A percentile compares a stretch with the other conserved stretches of the same genome.
Evolutionary conservation across 1,140 invertebrate species (phyloP).

Genomic region (Coelopa frigida): DNA sequence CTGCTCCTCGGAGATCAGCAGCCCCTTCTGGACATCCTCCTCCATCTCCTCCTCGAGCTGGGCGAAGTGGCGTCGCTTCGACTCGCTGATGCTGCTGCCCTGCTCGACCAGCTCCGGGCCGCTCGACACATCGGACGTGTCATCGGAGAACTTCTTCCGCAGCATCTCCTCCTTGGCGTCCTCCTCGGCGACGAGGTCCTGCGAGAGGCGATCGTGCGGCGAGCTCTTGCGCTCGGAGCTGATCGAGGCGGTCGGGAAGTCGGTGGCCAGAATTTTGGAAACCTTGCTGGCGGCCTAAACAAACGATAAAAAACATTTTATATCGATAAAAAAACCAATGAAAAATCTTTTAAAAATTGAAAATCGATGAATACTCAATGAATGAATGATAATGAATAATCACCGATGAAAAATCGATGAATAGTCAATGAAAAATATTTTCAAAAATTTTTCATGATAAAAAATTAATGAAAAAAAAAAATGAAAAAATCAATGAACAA

Average conservation of each 20-base stretch:
- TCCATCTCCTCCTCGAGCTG: conserved; percentile 36
- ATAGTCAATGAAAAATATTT: not conserved
- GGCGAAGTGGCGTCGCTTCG: conserved; percentile 32
- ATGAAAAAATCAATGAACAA: too few species aligned
- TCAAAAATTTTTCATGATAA: not conserved
- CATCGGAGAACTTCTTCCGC: conserved; percentile 10
- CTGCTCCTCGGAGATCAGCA: conserved; percentile 35
- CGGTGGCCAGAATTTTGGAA: not conserved
- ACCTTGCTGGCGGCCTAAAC: not conserved
- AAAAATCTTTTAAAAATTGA: too few species aligned
- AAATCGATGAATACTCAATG: too few species aligned
- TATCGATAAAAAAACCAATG: too few species aligned
- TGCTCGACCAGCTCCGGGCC: conserved; percentile 14
- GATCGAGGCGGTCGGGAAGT: too few species aligned
- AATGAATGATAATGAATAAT: too few species aligned
- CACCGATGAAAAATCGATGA: too few species aligned
- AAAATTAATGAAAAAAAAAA: not conserved
- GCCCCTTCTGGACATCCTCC: conserved; percentile 31
- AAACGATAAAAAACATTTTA: too few species aligned
- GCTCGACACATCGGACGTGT: conserved; percentile 11
- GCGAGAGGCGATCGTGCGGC: not conserved
- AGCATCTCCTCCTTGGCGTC: too few species aligned
- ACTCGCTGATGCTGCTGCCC: conserved; percentile 26
- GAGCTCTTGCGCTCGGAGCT: too few species aligned
- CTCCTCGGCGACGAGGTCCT: too few species aligned